Evolutionary conservation across 2,797 vertebrate species (phyloP), one percentile per base, ranked within the genome.

Genomic region (Telmatherina bonti): DNA sequence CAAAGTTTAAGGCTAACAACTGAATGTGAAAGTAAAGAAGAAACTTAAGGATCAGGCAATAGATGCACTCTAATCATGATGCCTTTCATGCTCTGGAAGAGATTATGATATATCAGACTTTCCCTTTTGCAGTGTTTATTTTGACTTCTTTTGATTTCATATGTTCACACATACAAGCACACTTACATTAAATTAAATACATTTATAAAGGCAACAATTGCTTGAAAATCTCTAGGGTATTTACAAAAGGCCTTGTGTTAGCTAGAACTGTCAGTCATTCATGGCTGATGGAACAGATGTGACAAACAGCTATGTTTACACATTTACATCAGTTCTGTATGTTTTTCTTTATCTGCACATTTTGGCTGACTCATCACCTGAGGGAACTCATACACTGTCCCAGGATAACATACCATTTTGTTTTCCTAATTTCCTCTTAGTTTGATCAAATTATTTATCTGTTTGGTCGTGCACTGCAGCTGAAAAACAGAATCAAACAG

Each of bases 211-310:
- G 27, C 30, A 12, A 30, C 7, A 15, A 9, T 56, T 41, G 67
- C 59, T 13, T 29, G 1, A 12, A 63, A 75, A 59, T 72, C 29
- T 56, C 13, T 51, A 30, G 38, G 41, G 30, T 27, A 51, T 59
- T 71, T 65, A 60, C 53, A 27, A 30, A 54, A 54, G 16, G 52
- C 15, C 15, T 54, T 18, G 26, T 30, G 15, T 24, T 15, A 26
- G 30, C n/a, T 56, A 11, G 10, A 56, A n/a, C 54, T 38, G 18
- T 51, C n/a, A n/a, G 31, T 27, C 33, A 45, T 56, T 74, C 8
- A 47, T 64, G 55, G 24, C 52, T 35, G 20, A 27, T 69, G 53
- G 62, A 71, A 43, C 69, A 38, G 26, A 55, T 72, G 43, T 71
- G 70, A 35, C 70, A 0, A 73, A 73, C 38, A 52, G 24, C 20